Evolutionary conservation across 1,140 invertebrate species (phyloP).

Genomic region (Pseudomyrmex sp.): DNA sequence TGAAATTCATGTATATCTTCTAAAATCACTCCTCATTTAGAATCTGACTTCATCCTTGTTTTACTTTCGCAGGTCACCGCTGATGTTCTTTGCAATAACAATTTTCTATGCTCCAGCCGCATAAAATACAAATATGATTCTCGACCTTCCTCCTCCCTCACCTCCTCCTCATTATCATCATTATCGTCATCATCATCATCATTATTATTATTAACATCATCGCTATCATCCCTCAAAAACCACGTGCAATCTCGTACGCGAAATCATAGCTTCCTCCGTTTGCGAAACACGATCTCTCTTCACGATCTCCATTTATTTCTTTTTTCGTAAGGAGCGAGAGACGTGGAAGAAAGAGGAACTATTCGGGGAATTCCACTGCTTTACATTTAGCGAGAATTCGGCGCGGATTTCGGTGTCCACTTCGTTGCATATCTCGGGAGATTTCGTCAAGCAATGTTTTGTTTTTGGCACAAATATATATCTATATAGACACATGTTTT

Average conservation of each 20-base stretch:
- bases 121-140: constrained; percentile 40
- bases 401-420: constrained; percentile 39
- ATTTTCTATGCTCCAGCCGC: neutral
- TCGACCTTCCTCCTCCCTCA: constrained; percentile 48
- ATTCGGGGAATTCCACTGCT: constrained; percentile 17
- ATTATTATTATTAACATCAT: neutral
- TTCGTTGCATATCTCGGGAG: constrained; percentile 58
- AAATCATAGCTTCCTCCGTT: constrained; percentile 2
- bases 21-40: constrained; percentile 37
- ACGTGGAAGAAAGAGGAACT: constrained; percentile 42
- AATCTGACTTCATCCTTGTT: constrained; percentile 5
- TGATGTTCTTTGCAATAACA: constrained; percentile 18
- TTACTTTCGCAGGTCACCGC: constrained; percentile 15
- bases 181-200: neutral
- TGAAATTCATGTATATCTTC: neutral
- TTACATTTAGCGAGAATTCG: constrained; percentile 44
- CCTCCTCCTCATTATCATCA: constrained; percentile 36
- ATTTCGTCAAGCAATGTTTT: constrained; percentile 54
- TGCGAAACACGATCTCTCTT: constrained; percentile 25
- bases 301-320: neutral
- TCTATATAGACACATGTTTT: constrained; percentile 52
- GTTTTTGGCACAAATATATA: constrained; percentile 50
- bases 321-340: neutral
- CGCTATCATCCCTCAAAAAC: constrained; percentile 1
- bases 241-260: constrained; percentile 38